phyloP scores from a whole-genome alignment of 1,140 invertebrate species.

The Drosophila sturtevanti region DNA sequence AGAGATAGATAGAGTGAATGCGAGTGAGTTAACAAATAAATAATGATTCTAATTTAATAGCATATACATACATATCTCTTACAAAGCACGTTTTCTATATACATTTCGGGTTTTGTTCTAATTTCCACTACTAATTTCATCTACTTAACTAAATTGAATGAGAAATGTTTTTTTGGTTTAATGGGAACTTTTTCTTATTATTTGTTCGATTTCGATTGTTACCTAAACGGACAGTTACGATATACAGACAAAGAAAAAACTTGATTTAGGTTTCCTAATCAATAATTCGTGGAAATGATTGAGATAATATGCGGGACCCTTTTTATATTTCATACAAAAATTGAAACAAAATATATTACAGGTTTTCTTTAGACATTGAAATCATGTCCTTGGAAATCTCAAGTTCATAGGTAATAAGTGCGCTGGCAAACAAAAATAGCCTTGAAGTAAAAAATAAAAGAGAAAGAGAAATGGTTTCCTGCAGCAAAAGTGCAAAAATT shows the following conservation, averaged over 20 bases:
- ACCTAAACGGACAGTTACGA: no score
- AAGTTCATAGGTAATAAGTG: not conserved
- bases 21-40: not conserved
- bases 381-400: not conserved
- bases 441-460: not conserved
- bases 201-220: no score
- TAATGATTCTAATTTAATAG: conserved; percentile 1
- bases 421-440: not conserved
- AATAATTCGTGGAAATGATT: no score
- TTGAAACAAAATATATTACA: not conserved
- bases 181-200: no score
- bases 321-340: not conserved
- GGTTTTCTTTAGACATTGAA: not conserved
- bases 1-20: not conserved
- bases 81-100: not conserved
- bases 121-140: not conserved
- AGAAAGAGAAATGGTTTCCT: not conserved
- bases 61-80: no score
- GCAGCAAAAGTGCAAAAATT: no score
- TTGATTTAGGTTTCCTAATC: no score
- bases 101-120: no score
- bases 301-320: no score
- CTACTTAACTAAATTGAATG: not conserved
- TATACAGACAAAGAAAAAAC: no score
- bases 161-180: no score